These are phyloP conservation scores for Gnathonemus echidnorhynchus DNA, from an alignment of 2,113 vertebrate genomes.

Conservation along the genomic window DNA sequence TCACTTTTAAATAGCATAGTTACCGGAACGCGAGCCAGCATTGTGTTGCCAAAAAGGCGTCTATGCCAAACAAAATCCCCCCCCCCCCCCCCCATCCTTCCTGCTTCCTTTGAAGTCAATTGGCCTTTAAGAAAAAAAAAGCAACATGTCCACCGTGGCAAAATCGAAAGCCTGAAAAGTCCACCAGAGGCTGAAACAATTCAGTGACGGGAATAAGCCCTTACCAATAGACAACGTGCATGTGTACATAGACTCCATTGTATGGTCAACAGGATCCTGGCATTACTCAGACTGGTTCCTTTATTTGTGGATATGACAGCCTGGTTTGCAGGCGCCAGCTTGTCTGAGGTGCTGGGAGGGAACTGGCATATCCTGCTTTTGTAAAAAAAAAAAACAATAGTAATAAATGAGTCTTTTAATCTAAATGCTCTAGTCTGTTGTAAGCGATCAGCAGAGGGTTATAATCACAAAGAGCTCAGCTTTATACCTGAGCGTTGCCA, in stretches of 20 bases:
- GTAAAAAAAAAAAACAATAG: not conserved
- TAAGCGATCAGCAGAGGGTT: not conserved
- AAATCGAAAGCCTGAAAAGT: not conserved
- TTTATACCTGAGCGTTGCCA: not conserved
- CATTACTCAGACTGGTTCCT: not conserved
- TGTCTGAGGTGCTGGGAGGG: not conserved
- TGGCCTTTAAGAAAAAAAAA: not conserved
- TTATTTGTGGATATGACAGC: not conserved
- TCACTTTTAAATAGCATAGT: slow-evolving; percentile 1
- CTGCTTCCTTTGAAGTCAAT: not conserved
- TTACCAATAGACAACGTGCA: not conserved
- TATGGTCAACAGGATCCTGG: not conserved
- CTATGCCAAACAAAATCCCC: not conserved
- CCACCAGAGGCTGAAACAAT: not conserved
- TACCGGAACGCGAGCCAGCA: not conserved
- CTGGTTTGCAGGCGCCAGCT: not conserved
- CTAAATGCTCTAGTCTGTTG: not conserved
- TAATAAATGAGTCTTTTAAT: not conserved
- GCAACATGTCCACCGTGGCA: not conserved
- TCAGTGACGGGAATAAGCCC: not conserved
- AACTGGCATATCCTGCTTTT: not conserved
- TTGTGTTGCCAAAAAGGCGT: not conserved
- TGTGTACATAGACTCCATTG: not conserved
- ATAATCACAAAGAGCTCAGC: not conserved
- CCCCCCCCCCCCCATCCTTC: not conserved